phyloP scores from a whole-genome alignment of 2,888 invertebrate species.

The Drosophila testacea region DNA sequence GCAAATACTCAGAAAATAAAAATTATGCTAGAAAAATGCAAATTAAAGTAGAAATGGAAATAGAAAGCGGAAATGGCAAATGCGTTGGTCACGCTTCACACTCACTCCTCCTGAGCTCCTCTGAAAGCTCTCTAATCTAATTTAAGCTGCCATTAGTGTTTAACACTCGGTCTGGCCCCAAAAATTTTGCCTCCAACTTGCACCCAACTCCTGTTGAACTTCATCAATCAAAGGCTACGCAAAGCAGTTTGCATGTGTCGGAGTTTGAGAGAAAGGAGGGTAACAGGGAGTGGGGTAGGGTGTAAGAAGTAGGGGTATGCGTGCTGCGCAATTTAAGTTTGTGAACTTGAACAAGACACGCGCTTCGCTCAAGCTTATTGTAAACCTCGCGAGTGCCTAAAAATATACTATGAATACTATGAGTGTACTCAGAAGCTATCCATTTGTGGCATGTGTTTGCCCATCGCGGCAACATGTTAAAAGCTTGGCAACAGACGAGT shows the following conservation, averaged over 20 bases:
- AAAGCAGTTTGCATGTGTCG: slow-evolving; percentile 44
- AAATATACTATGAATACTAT: slow-evolving; percentile 52
- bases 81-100: slow-evolving; percentile 72
- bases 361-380: slow-evolving; percentile 37
- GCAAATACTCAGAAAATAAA: slow-evolving; percentile 19
- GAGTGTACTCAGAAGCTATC: background rate
- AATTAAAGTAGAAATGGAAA: slow-evolving; percentile 53
- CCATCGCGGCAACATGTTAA: slow-evolving; percentile 6
- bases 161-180: slow-evolving; percentile 59
- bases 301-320: background rate
- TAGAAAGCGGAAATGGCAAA: slow-evolving; percentile 58
- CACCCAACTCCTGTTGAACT: slow-evolving; percentile 41
- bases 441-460: slow-evolving; percentile 13
- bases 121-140: slow-evolving; percentile 64
- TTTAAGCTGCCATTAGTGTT: slow-evolving; percentile 81
- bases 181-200: background rate
- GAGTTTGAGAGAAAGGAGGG: background rate
- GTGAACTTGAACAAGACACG: slow-evolving; percentile 68
- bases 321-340: slow-evolving; percentile 73
- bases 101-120: slow-evolving; percentile 2
- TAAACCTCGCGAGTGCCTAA: slow-evolving; percentile 37
- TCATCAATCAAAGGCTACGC: slow-evolving; percentile 73
- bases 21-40: slow-evolving; percentile 66
- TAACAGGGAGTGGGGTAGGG: background rate
- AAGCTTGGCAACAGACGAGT: background rate